phyloP scores from a whole-genome alignment of 1,140 invertebrate genomes.

The Metopolophium dirhodum region DNA sequence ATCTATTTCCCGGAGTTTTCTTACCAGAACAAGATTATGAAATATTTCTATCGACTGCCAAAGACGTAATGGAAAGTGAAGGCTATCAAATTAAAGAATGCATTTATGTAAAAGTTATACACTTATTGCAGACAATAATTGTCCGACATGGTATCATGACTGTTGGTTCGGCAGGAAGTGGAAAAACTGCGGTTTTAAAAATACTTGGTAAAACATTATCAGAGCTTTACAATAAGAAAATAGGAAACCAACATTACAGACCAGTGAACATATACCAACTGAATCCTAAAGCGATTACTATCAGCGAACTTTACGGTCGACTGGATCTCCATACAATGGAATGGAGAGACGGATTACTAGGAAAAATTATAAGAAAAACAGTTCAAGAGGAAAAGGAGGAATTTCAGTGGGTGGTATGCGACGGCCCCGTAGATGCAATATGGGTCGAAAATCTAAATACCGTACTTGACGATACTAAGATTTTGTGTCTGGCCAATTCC shows the following conservation, averaged over 20 bases:
- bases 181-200: conserved; percentile 73
- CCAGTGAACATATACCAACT: conserved; percentile 74
- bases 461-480: conserved; percentile 92
- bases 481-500: conserved; percentile 84
- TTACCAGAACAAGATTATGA: conserved; percentile 83
- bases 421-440: conserved; percentile 91
- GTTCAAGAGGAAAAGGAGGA: conserved; percentile 69
- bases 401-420: conserved; percentile 84
- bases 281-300: conserved; percentile 88
- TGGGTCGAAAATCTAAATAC: conserved; percentile 98
- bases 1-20: conserved; percentile 85
- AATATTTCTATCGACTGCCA: conserved; percentile 67
- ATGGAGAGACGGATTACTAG: conserved; percentile 86
- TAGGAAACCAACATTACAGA: conserved; percentile 68
- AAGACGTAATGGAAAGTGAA: conserved; percentile 65
- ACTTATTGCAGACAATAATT: conserved; percentile 85
- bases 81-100: conserved; percentile 71
- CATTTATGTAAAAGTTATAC: conserved; percentile 68
- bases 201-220: conserved; percentile 73
- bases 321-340: conserved; percentile 84
- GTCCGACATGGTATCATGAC: conserved; percentile 93
- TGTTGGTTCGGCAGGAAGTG: conserved; percentile 85
- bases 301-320: conserved; percentile 88
- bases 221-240: conserved; percentile 67
- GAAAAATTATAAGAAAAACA: conserved; percentile 73